These are phyloP conservation scores for Coregonus clupeaformis DNA, from an alignment of 2,113 vertebrate species.

Conservation along the genomic window DNA sequence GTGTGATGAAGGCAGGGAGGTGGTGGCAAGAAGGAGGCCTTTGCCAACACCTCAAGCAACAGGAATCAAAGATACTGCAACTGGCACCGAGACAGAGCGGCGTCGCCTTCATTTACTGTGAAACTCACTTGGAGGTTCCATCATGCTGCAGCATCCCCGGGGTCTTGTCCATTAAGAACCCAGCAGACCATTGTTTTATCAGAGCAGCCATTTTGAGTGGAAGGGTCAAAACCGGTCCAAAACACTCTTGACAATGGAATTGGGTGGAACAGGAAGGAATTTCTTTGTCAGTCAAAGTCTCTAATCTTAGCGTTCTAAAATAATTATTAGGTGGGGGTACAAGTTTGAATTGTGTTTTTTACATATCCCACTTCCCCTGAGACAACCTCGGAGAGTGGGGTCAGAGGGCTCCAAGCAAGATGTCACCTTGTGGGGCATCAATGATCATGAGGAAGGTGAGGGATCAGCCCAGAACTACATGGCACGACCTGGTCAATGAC, in stretches of 20 bases:
- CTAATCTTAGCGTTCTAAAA: background rate
- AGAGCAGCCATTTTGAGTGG: background rate
- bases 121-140: too few relatives aligned
- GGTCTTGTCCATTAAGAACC: background rate
- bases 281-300: constrained; percentile 11
- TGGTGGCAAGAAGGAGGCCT: constrained; percentile 51
- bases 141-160: too few relatives aligned
- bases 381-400: too few relatives aligned
- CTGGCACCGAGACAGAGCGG: constrained; percentile 41
- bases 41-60: constrained; percentile 63
- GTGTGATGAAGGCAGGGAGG: constrained; percentile 34
- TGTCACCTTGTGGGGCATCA: too few relatives aligned
- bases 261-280: constrained; percentile 1
- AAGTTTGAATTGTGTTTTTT: too few relatives aligned
- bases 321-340: too few relatives aligned
- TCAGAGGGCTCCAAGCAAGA: too few relatives aligned
- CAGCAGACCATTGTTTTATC: background rate
- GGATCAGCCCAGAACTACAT: too few relatives aligned
- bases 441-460: too few relatives aligned
- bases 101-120: constrained; percentile 12
- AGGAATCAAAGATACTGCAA: constrained; percentile 61
- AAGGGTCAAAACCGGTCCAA: constrained; percentile 1
- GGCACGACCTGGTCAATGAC: too few relatives aligned
- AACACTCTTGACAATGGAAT: constrained; percentile 1
- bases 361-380: too few relatives aligned